phyloP scores from a whole-genome alignment of 2,888 invertebrate species.

The Cerastis rubricosa region DNA sequence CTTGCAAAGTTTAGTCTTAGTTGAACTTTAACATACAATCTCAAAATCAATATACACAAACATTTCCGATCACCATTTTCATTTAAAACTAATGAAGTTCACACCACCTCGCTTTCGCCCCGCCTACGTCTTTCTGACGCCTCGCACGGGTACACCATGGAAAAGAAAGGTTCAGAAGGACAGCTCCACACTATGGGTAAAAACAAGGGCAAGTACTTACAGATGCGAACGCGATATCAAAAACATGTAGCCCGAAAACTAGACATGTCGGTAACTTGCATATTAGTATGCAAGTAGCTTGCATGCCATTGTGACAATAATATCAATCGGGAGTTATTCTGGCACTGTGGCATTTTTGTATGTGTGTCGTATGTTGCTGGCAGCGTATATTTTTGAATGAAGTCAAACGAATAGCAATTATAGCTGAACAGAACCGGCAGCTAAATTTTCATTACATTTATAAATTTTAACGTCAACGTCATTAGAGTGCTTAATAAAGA shows the following conservation, averaged over 20 bases:
- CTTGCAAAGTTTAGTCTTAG: background rate
- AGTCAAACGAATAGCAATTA: background rate
- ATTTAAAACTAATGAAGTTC: conserved; percentile 30
- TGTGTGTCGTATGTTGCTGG: background rate
- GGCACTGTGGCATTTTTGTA: background rate
- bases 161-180: background rate
- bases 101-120: background rate
- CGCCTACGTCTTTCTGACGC: conserved; percentile 3
- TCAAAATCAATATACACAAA: background rate
- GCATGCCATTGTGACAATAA: background rate
- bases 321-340: background rate
- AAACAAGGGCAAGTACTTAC: background rate
- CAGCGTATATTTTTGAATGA: background rate
- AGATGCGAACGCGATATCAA: background rate
- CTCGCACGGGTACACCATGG: background rate
- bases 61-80: conserved; percentile 17
- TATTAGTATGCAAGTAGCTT: background rate
- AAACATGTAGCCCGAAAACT: background rate
- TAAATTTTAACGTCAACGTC: background rate
- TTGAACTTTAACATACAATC: background rate
- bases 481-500: background rate
- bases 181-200: background rate
- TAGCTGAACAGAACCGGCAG: background rate
- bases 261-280: background rate
- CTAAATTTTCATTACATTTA: background rate